Conservation (phyloP, 2,113 vertebrate species). For the Hemichromis elongatus region DNA sequence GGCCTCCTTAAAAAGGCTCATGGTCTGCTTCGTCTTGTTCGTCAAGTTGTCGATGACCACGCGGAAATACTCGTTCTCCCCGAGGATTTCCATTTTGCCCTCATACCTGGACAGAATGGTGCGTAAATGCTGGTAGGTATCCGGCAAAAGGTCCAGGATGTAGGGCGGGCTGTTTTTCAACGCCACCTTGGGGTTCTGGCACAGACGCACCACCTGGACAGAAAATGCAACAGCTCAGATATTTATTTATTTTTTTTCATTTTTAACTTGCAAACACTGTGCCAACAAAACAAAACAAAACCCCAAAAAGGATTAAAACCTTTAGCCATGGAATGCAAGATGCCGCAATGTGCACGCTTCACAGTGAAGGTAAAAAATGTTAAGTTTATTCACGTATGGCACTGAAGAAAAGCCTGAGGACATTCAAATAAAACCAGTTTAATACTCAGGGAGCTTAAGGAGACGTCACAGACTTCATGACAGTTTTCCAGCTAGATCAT, state of each 20-base stretch:
- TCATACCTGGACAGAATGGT: conserved; percentile 91
- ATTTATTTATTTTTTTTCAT: neutral
- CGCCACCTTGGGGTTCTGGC: conserved; percentile 94
- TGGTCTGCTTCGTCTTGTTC: conserved; percentile 98
- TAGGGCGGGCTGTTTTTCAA: conserved; percentile 98
- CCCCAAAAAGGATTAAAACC: neutral
- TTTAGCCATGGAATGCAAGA: rapidly evolving
- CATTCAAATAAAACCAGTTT: neutral
- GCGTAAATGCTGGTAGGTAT: conserved; percentile 95
- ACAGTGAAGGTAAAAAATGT: neutral
- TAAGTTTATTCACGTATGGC: neutral
- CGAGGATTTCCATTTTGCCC: conserved; percentile 94
- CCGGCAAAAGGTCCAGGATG: conserved; percentile 94
- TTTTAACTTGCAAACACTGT: neutral
- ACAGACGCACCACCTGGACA: conserved; percentile 89
- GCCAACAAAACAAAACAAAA: neutral
- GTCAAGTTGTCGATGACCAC: conserved; percentile 98
- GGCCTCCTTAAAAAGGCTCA: conserved; percentile 96
- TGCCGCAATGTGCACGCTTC: neutral
- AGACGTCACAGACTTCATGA: neutral
- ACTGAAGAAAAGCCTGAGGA: neutral
- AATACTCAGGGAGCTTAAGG: neutral
- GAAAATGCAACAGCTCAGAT: neutral
- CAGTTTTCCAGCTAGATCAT: neutral
- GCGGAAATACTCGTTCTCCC: conserved; percentile 95